Percentiles rank a stretch among this genome's conserved stretches.
These are phyloP conservation scores for Trichomycterus rosablanca DNA, from an alignment of 2,113 vertebrate genomes.

Conservation along the genomic window DNA sequence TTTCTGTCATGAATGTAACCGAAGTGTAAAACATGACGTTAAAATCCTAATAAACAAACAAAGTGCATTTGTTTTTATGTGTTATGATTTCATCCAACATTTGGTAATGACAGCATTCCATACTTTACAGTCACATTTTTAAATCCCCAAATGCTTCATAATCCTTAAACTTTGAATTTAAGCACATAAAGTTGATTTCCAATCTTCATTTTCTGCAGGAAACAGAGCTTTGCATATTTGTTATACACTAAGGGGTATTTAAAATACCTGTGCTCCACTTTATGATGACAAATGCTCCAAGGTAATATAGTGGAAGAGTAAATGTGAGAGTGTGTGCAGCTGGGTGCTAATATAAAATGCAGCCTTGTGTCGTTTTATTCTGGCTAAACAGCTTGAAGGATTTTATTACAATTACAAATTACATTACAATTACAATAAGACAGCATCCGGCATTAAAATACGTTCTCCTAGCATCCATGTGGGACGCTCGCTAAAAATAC, in stretches of 20 bases:
- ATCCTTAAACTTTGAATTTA: slow-evolving; percentile 1
- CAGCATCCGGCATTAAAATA: slow-evolving; percentile 45
- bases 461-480: slow-evolving; percentile 24
- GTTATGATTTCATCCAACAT: too few species aligned
- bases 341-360: slow-evolving; percentile 33
- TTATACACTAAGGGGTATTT: slow-evolving; percentile 28
- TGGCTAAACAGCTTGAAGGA: slow-evolving; percentile 36
- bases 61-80: too few species aligned
- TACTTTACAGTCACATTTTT: slow-evolving; percentile 9
- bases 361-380: slow-evolving; percentile 20
- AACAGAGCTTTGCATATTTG: slow-evolving; percentile 1
- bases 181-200: slow-evolving; percentile 14
- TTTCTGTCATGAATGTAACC: too few species aligned
- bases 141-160: slow-evolving; percentile 7
- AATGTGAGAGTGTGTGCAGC: slow-evolving; percentile 34
- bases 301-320: slow-evolving; percentile 34
- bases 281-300: slow-evolving; percentile 39
- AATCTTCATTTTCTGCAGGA: slow-evolving; percentile 19
- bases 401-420: slow-evolving; percentile 35
- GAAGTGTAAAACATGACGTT: too few species aligned
- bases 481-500: slow-evolving; percentile 35
- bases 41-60: too few species aligned
- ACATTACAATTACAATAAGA: slow-evolving; percentile 21
- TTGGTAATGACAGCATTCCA: neutral
- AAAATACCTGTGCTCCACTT: slow-evolving; percentile 30